A percentile compares a stretch with the other conserved stretches of the same genome.
phyloP scores from a whole-genome alignment of 2,888 invertebrate species.

The Neoscelio sp. region DNA sequence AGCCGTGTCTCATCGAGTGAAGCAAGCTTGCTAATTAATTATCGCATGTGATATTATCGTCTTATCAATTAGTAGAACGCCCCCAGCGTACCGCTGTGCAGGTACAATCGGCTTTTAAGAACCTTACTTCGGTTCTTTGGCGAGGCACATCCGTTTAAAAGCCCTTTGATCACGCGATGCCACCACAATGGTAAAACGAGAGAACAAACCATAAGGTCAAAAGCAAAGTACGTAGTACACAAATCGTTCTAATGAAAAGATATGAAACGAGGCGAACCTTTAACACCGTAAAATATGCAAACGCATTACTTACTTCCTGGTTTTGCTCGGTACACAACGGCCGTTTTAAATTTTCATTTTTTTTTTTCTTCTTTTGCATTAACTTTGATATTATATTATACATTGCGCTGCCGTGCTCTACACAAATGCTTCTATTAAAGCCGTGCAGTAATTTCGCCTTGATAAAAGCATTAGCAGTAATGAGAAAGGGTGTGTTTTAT shows the following conservation, averaged over 20 bases:
- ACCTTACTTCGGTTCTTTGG: slow-evolving; percentile 62
- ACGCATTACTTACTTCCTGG: slow-evolving; percentile 45
- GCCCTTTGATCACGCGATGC: slow-evolving; percentile 69
- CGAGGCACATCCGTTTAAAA: slow-evolving; percentile 59
- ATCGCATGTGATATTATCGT: slow-evolving; percentile 63
- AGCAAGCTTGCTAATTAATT: slow-evolving; percentile 62
- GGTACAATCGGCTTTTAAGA: slow-evolving; percentile 65
- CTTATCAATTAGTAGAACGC: slow-evolving; percentile 65
- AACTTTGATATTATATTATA: slow-evolving; percentile 51
- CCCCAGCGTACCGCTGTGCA: slow-evolving; percentile 35
- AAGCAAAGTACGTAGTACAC: slow-evolving; percentile 58
- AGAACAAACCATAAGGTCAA: slow-evolving; percentile 60
- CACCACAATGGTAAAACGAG: slow-evolving; percentile 62
- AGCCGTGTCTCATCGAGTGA: slow-evolving; percentile 40
- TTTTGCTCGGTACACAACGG: slow-evolving; percentile 20
- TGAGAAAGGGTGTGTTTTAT: slow-evolving; percentile 14
- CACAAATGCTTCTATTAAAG: slow-evolving; percentile 25
- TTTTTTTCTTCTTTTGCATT: slow-evolving; percentile 10
- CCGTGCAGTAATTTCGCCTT: slow-evolving; percentile 6
- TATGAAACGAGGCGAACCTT: slow-evolving; percentile 49
- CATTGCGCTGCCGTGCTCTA: slow-evolving; percentile 13
- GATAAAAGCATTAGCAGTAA: slow-evolving; percentile 29
- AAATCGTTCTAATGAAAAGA: slow-evolving; percentile 60
- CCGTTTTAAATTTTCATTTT: slow-evolving; percentile 43
- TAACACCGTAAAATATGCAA: slow-evolving; percentile 54